Conservation (phyloP, 1,140 invertebrate genomes). For the Halesus radiatus region DNA sequence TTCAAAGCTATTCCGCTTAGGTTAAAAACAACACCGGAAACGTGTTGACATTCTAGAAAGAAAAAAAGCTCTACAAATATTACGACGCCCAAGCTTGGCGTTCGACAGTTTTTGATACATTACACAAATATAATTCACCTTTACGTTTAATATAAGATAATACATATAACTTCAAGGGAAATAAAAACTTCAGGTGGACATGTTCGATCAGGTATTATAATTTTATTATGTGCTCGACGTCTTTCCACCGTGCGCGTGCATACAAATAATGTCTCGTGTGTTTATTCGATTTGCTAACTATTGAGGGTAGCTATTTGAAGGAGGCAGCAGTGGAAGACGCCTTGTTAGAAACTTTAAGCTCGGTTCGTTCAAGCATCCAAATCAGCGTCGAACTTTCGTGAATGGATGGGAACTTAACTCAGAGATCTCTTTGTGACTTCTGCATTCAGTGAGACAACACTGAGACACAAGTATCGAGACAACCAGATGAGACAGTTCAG, state of each 20-base stretch:
- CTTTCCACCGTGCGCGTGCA: not conserved
- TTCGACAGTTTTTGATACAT: no score
- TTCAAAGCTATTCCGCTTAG: no score
- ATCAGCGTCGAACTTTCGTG: conserved; percentile 52
- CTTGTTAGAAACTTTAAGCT: conserved; percentile 55
- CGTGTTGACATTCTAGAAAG: no score
- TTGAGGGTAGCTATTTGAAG: conserved; percentile 36
- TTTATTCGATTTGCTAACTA: conserved; percentile 42
- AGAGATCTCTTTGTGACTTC: conserved; percentile 26
- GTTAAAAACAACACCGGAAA: no score
- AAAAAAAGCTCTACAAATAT: no score
- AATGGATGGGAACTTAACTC: conserved; percentile 17
- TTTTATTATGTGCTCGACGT: no score
- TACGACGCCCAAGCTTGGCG: no score
- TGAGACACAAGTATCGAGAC: not conserved
- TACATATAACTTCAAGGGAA: no score
- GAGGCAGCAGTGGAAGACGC: conserved; percentile 35
- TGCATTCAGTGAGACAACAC: not conserved
- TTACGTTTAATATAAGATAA: no score
- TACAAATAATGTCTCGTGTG: not conserved
- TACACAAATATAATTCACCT: no score
- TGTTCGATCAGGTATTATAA: no score
- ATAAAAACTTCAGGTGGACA: no score
- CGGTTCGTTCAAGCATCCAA: conserved; percentile 53
- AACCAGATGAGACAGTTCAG: conserved; percentile 6